Conservation (phyloP, 2,888 invertebrate species). For the Caenorhabditis sp. region DNA sequence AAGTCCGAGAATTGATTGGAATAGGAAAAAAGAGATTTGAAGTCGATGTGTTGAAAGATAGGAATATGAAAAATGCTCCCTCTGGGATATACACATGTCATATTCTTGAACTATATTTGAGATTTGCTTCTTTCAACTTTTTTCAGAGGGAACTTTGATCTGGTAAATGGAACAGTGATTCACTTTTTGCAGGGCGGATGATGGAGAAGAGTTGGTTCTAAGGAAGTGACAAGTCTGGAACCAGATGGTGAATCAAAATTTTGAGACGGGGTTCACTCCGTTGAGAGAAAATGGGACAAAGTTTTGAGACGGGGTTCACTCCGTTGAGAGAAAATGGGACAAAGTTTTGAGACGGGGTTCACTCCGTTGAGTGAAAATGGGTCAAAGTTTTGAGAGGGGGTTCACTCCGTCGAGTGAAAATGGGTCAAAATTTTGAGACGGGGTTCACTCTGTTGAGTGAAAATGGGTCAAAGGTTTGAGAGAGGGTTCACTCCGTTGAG, state of each 20-base stretch:
- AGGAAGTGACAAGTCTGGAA: not conserved
- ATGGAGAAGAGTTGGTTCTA: not conserved
- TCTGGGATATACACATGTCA: constrained; percentile 25
- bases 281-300: no score
- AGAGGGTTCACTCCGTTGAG: no score
- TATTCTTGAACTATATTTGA: constrained; percentile 13
- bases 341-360: no score
- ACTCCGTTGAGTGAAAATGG: no score
- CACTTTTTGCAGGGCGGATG: not conserved
- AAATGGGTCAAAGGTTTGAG: no score
- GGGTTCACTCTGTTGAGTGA: not conserved
- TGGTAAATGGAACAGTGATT: constrained; percentile 8
- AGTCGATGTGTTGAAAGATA: constrained; percentile 23
- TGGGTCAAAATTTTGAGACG: no score
- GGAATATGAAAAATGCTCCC: constrained; percentile 25
- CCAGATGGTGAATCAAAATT: not conserved
- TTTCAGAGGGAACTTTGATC: constrained; percentile 23
- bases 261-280: not conserved
- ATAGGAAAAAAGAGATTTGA: constrained; percentile 7
- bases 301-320: no score
- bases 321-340: no score
- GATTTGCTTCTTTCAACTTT: constrained; percentile 2
- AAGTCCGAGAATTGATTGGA: constrained; percentile 16
- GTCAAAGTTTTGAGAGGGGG: no score
- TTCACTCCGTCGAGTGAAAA: no score